Evolutionary conservation across 2,797 vertebrate genomes (phyloP), one percentile per base, ranked within the genome.

Genomic region (Atherinosoma microstoma): DNA sequence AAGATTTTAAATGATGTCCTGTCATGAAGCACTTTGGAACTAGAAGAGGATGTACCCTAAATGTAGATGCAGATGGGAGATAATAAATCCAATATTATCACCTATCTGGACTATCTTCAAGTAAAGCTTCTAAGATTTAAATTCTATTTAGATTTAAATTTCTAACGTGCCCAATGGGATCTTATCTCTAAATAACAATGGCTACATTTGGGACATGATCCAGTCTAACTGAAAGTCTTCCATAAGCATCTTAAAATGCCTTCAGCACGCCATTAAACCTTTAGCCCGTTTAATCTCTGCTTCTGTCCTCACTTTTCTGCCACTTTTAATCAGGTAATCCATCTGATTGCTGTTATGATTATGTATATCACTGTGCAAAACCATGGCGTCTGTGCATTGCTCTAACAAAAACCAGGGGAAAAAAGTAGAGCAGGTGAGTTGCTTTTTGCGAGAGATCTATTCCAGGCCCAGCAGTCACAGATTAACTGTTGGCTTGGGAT

Each of bases 401-500:
- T 27, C 15, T 42, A 72, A 75, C 75, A 71, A 49, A 49, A 49
- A 27, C 64, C 70, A 80, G 70, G 66, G 36, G 67, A 57, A 69
- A 47, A 35, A 2, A 5, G 36, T 16, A 70, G 77, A 85, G 79
- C 73, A 85, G 79, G 68, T 67, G 82, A 89, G 83, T 61, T 64
- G 58, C 18, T 56, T 84, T 58, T 79, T 87, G 78, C 78, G 64
- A 34, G 70, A 82, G 76, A 89, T 92, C 93, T 94, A 93, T 93
- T 94, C 86, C 85, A 84, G 87, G 91, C 84, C 74, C 61, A 75
- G 80, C 78, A 76, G 85, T 64, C 80, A 79, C 69, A 92, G 93
- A 94, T 94, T 94, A 94, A 91, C 92, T 42, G 61, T 73, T 90
- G 85, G 69, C 82, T 86, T 78, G 66, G 73, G 89, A 79, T 83